Evolutionary conservation across 2,888 invertebrate species (phyloP).

Genomic region (Lutraria lutraria): DNA sequence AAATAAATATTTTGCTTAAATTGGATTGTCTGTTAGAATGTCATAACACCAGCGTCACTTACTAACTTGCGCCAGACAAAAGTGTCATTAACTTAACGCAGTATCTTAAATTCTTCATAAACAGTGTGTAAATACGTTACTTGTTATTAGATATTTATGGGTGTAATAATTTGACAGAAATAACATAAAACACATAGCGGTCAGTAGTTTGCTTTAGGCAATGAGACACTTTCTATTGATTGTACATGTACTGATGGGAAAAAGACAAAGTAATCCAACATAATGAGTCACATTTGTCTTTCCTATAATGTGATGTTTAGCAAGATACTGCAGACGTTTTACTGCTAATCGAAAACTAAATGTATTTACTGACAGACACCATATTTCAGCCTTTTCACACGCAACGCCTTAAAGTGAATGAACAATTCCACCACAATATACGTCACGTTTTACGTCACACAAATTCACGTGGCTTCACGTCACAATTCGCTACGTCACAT

Average conservation of each 20-base stretch:
- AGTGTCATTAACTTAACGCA: neutral
- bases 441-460: no score
- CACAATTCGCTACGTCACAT: no score
- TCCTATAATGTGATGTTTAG: neutral
- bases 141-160: conserved; percentile 9
- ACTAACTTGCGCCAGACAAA: neutral
- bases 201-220: neutral
- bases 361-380: neutral
- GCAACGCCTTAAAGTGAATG: no score
- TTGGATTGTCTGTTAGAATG: neutral
- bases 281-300: neutral
- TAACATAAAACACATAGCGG: neutral
- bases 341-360: neutral
- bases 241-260: neutral
- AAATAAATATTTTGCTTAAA: neutral
- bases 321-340: neutral
- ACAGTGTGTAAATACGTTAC: neutral
- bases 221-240: conserved; percentile 1
- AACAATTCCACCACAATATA: no score
- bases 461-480: no score
- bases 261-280: neutral
- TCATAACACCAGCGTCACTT: neutral
- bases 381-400: no score
- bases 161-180: conserved; percentile 4
- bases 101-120: conserved; percentile 4